Evolutionary conservation across 2,113 vertebrate genomes (phyloP).

Genomic region (Gambusia affinis): DNA sequence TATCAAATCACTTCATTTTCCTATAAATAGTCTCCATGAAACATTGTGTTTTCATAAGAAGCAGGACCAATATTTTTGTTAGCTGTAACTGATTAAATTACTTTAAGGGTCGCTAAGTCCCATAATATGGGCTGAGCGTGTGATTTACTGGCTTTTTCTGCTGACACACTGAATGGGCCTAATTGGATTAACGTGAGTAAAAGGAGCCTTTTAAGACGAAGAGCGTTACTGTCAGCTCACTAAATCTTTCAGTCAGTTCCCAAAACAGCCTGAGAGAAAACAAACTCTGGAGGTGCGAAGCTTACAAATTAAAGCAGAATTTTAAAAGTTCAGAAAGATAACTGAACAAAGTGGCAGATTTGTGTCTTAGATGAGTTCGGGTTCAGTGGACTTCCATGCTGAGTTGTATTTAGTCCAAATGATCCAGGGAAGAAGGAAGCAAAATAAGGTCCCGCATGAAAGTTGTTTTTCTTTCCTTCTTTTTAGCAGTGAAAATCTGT

Average conservation of each 20-base stretch:
- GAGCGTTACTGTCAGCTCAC: slow-evolving; percentile 6
- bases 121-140: slow-evolving; percentile 45
- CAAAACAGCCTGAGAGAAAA: slow-evolving; percentile 11
- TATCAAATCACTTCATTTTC: slow-evolving; percentile 8
- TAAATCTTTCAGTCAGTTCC: not conserved
- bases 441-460: slow-evolving; percentile 18
- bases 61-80: not conserved
- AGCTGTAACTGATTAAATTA: slow-evolving; percentile 34
- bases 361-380: slow-evolving; percentile 15
- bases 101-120: slow-evolving; percentile 6
- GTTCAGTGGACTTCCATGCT: slow-evolving; percentile 23
- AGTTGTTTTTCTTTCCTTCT: slow-evolving; percentile 29
- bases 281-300: not conserved
- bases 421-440: slow-evolving; percentile 26
- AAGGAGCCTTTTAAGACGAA: slow-evolving; percentile 18
- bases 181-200: slow-evolving; percentile 62
- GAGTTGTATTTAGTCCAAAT: slow-evolving; percentile 30
- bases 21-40: slow-evolving; percentile 20
- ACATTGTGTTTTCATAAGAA: slow-evolving; percentile 19
- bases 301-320: not conserved
- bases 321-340: not conserved
- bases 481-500: slow-evolving; percentile 47
- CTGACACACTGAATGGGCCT: slow-evolving; percentile 46
- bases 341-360: slow-evolving; percentile 9
- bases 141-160: slow-evolving; percentile 43